Evolutionary conservation across 2,888 invertebrate genomes (phyloP), one percentile per base, ranked within the genome.

Genomic region (Noctuana brunneofusca): DNA sequence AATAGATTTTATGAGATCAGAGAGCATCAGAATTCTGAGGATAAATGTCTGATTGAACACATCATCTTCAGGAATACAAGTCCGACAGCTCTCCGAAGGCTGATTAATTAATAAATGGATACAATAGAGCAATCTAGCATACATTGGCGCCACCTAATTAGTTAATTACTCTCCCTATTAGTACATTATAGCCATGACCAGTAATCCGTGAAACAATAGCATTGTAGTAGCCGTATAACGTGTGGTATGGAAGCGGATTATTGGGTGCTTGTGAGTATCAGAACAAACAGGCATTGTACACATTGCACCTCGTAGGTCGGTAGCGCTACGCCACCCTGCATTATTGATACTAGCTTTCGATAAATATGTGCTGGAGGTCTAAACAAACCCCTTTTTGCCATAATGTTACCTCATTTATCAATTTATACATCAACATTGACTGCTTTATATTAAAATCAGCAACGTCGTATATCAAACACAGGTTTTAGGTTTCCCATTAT

Each of bases 161-260:
- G 60, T 48, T 60, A 60, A 60, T 60, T 35, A 53, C 46, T 16
- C 12, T 53, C 16, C 22, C 38, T 22, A 53, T 59, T 60, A 22
- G 35, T 46, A 46, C 14, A 35, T 35, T 20, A 53, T 53, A 46
- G 12, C 46, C 22, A 35, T 18, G 52, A 20, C 46, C 11, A 14
- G 22, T 60, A 53, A 53, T 60, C 59, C 53, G 32, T 60, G 22
- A 53, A 43, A 46, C 59, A 60, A 53, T 30, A 53, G 41, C 9
- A 41, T 0, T 41, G 41, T 41, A 8, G 8, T 41, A 41, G 8
- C 41, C n/a, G 46, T 12, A 46, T 46, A 46, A 11, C 46, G 46
- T 46, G 46, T 46, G 46, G 46, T 46, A 46, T 20, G 1, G 9
- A 9, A 48, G 46, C 46, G n/a, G 46, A 48, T 48, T 48, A 49